Evolutionary conservation across 2,888 invertebrate species (phyloP).

Genomic region (Dendrolimus houi): DNA sequence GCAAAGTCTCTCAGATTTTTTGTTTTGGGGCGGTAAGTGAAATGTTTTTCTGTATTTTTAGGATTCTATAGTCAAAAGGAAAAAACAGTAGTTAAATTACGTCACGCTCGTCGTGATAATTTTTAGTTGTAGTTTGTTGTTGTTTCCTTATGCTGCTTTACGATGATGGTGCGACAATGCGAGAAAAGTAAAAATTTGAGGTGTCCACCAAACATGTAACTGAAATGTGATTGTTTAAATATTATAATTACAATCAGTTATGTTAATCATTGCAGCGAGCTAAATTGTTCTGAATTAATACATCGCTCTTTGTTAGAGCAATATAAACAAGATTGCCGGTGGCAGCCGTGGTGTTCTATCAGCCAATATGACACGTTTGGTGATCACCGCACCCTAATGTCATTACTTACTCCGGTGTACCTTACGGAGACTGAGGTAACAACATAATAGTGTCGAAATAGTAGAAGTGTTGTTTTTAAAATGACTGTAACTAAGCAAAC

Average conservation of each 20-base stretch:
- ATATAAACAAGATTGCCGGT: constrained; percentile 41
- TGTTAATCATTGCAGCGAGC: constrained; percentile 30
- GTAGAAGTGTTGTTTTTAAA: too few relatives aligned
- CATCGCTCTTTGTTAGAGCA: constrained; percentile 43
- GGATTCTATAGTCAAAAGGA: too few relatives aligned
- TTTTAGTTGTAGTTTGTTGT: too few relatives aligned
- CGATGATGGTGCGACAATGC: too few relatives aligned
- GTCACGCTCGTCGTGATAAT: too few relatives aligned
- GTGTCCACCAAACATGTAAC: too few relatives aligned
- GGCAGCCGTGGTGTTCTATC: constrained; percentile 59
- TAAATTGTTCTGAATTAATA: constrained; percentile 55
- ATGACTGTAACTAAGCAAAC: neutral
- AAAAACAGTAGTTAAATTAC: too few relatives aligned
- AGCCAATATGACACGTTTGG: constrained; percentile 56
- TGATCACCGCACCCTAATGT: constrained; percentile 46
- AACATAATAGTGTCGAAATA: too few relatives aligned
- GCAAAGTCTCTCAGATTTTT: constrained; percentile 50
- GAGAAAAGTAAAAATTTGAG: too few relatives aligned
- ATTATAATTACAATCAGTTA: neutral
- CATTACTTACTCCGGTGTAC: constrained; percentile 51
- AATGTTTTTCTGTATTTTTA: neutral
- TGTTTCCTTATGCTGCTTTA: too few relatives aligned
- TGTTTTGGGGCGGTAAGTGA: constrained; percentile 44
- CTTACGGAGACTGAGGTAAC: constrained; percentile 53
- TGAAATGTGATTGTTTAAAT: too few relatives aligned